Base-by-base conservation (phyloP, 2,113 vertebrate genomes). In the Stercorarius parasiticus region DNA sequence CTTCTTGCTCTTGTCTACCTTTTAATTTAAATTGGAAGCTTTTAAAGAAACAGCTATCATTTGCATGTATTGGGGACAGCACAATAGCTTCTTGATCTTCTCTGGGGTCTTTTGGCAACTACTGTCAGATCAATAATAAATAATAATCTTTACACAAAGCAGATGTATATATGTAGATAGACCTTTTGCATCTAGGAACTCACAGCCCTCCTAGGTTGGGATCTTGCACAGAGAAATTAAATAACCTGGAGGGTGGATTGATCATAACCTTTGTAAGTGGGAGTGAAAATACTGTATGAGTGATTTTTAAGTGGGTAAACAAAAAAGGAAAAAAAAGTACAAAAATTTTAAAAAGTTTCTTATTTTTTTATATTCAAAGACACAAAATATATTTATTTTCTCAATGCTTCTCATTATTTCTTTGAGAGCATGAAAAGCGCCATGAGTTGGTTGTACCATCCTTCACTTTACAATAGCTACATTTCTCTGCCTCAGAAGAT, bases 321-420 rank as follows among this genome's bases (percentile, higher is more conserved):
- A 23, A 92, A 38, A 85, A 71, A 64, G 27, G 6, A 49, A 62
- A 69, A 45, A 11, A 18, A 49, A 8, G 8, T 25, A 18, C 9
- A 71, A 15, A 2, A 13, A 4, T 5, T 36, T n/a, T 27, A 2
- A 0, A 18, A 64, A 27, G 3, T 26, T 65, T 43, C 22, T 36
- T 36, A 15, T 5, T 21, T 58, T 65, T 42, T 10, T 49, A 8
- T 40, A 4, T 64, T 93, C 36, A 58, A 90, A 79, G 26, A 52
- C 22, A 74, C 0, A 13, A 74, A 47, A 42, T 29, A 32, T 6
- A 2, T 45, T 71, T 76, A 36, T 94, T 82, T 93, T 82, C 34
- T 67, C 19, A 73, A 2, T 77, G 15, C 3, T 43, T 72, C 10
- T 26, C 7, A 23, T 9, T 73, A 55, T 66, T 91, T 84, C 14